phyloP scores from a whole-genome alignment of 2,888 invertebrate genomes.

The Phlogophora meticulosa region DNA sequence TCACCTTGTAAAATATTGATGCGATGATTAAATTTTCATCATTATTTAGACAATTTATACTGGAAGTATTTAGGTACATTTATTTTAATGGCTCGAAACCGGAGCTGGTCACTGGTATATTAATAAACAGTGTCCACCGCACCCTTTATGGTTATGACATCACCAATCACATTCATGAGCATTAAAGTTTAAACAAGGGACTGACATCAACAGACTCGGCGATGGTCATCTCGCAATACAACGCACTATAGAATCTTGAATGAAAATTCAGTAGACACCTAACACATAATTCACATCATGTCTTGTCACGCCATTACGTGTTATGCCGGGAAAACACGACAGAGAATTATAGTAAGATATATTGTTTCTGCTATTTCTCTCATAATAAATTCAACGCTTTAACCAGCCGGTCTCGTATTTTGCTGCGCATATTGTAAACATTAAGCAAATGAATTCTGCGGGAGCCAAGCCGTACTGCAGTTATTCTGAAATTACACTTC shows the following conservation, averaged over 20 bases:
- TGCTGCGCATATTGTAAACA: conserved; percentile 25
- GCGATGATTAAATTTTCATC: not conserved
- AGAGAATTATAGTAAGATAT: conserved; percentile 16
- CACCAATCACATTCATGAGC: conserved; percentile 44
- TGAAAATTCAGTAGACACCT: conserved; percentile 12
- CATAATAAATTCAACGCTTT: conserved; percentile 41
- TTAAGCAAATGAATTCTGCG: conserved; percentile 45
- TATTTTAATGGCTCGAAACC: conserved; percentile 6
- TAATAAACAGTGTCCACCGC: conserved; percentile 38
- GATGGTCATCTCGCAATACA: conserved; percentile 1
- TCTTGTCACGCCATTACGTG: conserved; percentile 14
- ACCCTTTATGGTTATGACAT: conserved; percentile 42
- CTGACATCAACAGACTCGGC: conserved; percentile 32
- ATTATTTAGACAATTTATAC: conserved; percentile 6
- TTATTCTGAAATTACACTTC: conserved; percentile 43
- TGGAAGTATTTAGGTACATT: not conserved
- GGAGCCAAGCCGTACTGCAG: conserved; percentile 22
- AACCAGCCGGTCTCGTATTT: conserved; percentile 22
- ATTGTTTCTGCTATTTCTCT: conserved; percentile 29
- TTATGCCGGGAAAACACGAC: conserved; percentile 7
- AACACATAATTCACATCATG: not conserved
- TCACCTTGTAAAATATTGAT: not conserved
- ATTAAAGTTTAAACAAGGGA: conserved; percentile 25
- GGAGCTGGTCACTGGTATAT: conserved; percentile 28
- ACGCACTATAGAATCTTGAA: conserved; percentile 24